Percentiles rank a stretch among this genome's conserved stretches.
phyloP scores from a whole-genome alignment of 2,113 vertebrate species.

The Thinocorus orbignyianus region DNA sequence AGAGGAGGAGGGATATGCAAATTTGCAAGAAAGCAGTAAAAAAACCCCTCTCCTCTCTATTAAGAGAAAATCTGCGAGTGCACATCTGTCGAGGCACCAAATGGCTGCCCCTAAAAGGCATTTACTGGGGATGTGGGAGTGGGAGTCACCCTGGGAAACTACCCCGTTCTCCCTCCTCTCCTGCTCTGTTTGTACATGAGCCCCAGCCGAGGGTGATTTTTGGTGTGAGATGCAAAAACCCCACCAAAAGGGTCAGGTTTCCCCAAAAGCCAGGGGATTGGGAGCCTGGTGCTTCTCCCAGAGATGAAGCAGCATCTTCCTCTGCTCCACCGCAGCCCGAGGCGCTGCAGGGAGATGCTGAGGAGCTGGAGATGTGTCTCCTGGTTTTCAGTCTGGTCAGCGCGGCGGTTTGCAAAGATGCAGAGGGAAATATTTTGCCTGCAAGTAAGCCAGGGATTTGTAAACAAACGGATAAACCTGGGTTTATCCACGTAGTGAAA shows the following conservation, averaged over 20 bases:
- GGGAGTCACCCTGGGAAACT: not conserved
- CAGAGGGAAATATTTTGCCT: not conserved
- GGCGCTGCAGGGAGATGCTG: not conserved
- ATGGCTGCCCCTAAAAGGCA: not conserved
- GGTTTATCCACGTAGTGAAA: not conserved
- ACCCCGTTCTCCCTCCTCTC: not conserved
- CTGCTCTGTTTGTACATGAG: accelerated
- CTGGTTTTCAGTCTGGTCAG: not conserved
- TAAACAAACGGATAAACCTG: not conserved
- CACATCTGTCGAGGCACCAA: not conserved
- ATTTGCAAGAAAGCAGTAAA: not conserved
- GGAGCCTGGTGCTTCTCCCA: not conserved
- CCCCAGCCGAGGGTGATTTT: not conserved
- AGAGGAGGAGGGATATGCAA: slow-evolving; percentile 37
- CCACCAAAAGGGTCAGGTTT: not conserved
- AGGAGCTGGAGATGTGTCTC: accelerated
- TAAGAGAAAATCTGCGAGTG: not conserved
- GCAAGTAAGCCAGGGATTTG: not conserved
- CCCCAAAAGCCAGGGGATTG: accelerated
- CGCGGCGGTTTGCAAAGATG: not conserved
- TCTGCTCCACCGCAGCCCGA: not conserved
- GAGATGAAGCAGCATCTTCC: too few relatives aligned
- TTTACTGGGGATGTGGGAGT: not conserved
- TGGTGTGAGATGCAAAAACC: too few relatives aligned
- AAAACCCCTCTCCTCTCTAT: slow-evolving; percentile 2